Conservation (phyloP, 2,888 invertebrate species). For the Meandrusa payeni region DNA sequence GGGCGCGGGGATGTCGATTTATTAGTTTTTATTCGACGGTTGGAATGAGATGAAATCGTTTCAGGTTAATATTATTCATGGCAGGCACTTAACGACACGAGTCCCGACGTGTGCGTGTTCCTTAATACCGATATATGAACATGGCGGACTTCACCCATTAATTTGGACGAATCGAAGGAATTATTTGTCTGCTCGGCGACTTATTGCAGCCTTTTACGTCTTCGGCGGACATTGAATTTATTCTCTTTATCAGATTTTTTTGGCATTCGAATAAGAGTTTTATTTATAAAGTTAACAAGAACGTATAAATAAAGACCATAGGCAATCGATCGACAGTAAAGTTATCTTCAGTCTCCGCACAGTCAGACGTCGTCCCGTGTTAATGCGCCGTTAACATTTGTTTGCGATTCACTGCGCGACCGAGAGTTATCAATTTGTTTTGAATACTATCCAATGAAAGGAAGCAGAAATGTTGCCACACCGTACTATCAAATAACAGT, state of each 20-base stretch:
- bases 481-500: no score
- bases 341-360: no score
- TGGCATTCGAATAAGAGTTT: conserved; percentile 7
- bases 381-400: no score
- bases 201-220: conserved; percentile 29
- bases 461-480: no score
- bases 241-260: conserved; percentile 21
- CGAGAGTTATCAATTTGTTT: no score
- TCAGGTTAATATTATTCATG: conserved; percentile 66
- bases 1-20: conserved; percentile 29
- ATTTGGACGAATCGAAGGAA: conserved; percentile 28
- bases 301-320: no score
- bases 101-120: conserved; percentile 9
- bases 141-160: conserved; percentile 20
- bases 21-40: conserved; percentile 47
- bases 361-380: no score
- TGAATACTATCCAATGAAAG: no score
- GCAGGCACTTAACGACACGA: conserved; percentile 37
- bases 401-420: no score
- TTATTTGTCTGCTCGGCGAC: conserved; percentile 31
- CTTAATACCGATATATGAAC: conserved; percentile 19
- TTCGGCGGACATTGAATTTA: conserved; percentile 24
- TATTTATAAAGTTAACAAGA: conserved; percentile 17
- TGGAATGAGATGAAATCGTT: conserved; percentile 43
- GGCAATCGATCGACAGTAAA: no score